These are phyloP conservation scores for Dendrolimus kikuchii DNA, from an alignment of 1,140 invertebrate genomes.

Conservation along the genomic window DNA sequence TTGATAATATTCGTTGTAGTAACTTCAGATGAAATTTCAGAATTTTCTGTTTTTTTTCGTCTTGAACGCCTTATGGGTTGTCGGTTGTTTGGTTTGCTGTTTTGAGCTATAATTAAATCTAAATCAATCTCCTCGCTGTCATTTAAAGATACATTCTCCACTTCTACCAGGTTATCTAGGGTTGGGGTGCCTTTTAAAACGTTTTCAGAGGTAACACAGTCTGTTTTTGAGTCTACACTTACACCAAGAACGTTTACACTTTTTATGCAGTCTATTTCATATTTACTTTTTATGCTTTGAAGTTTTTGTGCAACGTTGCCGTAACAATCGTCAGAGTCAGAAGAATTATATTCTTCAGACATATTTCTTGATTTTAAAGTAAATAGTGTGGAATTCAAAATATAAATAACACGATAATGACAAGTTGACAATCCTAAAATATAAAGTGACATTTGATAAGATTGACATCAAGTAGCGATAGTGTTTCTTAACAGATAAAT, in stretches of 20 bases:
- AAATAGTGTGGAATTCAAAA: background rate
- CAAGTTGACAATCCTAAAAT: background rate
- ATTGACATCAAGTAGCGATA: no score
- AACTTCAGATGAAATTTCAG: background rate
- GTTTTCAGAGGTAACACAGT: no score
- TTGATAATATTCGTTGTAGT: slow-evolving; percentile 9
- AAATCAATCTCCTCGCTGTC: no score
- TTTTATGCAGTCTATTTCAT: slow-evolving; percentile 22
- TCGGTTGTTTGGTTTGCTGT: no score
- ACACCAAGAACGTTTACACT: slow-evolving; percentile 13
- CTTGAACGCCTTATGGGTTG: no score
- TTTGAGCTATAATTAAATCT: no score
- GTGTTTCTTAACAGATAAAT: no score
- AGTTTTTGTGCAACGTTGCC: slow-evolving; percentile 33
- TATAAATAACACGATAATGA: background rate
- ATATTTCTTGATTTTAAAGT: background rate
- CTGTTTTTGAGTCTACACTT: background rate
- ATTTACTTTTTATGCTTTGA: slow-evolving; percentile 30
- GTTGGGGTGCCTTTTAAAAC: no score
- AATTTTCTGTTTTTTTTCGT: no score
- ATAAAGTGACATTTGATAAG: no score
- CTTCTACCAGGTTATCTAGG: no score
- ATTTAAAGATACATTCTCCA: no score
- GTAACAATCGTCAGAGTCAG: slow-evolving; percentile 48
- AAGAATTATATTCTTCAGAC: slow-evolving; percentile 20